A percentile compares a stretch with the other conserved stretches of the same genome.
phyloP scores from a whole-genome alignment of 2,113 vertebrate genomes.

The Hipposideros armiger region DNA sequence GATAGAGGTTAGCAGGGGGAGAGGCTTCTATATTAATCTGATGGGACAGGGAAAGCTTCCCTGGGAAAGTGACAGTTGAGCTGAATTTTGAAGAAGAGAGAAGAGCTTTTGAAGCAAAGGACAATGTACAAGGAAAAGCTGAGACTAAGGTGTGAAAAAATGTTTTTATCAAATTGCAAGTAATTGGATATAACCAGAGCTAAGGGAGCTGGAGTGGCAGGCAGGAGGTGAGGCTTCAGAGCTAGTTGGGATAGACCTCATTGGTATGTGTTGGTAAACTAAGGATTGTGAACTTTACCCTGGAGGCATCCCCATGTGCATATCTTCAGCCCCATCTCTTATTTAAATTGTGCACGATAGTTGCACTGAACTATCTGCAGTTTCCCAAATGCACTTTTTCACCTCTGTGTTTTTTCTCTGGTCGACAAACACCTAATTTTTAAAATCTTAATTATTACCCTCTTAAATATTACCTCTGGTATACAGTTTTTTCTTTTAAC shows the following conservation, averaged over 20 bases:
- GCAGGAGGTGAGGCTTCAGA: background rate
- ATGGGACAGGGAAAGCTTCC: background rate
- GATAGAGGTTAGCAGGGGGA: background rate
- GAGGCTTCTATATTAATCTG: background rate
- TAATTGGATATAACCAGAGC: background rate
- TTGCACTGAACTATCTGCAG: background rate
- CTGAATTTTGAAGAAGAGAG: background rate
- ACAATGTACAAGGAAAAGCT: background rate
- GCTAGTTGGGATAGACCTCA: background rate
- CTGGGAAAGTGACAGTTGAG: background rate
- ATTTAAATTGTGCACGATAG: background rate
- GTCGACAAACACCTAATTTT: background rate
- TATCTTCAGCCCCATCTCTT: background rate
- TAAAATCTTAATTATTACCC: background rate
- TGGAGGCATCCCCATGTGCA: background rate
- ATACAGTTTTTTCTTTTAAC: background rate
- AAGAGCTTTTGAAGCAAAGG: background rate
- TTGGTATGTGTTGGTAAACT: background rate
- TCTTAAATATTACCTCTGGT: background rate
- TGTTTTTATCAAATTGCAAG: conserved; percentile 24
- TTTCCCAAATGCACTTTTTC: background rate
- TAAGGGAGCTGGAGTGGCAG: background rate
- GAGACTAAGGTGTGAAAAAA: background rate
- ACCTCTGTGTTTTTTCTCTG: background rate
- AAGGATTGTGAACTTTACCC: background rate